Percentiles rank a stretch among this genome's conserved stretches.
These are phyloP conservation scores for Ammodytes dubius DNA, from an alignment of 2,113 vertebrate genomes.

Conservation along the genomic window DNA sequence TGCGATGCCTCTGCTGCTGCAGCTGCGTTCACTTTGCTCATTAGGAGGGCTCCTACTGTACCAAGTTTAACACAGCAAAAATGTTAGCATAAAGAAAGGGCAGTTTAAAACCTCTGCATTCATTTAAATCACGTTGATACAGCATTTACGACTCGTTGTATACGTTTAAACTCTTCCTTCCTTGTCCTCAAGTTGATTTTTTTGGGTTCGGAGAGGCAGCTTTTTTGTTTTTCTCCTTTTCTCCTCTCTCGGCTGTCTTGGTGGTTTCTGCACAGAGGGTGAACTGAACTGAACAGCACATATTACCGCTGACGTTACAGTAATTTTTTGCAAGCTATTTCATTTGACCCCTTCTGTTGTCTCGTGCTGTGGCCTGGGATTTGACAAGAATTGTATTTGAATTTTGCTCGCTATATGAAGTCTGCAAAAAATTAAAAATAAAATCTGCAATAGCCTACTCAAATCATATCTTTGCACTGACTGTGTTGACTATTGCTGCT, in stretches of 20 bases:
- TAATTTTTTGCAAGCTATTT: neutral
- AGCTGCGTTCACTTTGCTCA: constrained; percentile 43
- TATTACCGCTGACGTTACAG: neutral
- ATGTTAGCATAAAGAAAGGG: accelerated
- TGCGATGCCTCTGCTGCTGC: constrained; percentile 45
- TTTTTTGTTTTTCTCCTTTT: constrained; percentile 14
- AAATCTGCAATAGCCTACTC: neutral
- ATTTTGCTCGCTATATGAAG: neutral
- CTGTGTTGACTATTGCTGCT: constrained; percentile 3
- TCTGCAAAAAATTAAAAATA: too few species aligned
- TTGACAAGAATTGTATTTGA: neutral
- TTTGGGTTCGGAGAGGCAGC: neutral
- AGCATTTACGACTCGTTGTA: neutral
- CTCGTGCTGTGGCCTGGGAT: neutral
- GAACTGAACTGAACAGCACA: neutral
- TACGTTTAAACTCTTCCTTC: neutral
- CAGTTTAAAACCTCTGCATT: neutral
- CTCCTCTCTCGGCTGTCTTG: neutral
- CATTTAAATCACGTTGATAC: neutral
- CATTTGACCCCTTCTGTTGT: too few species aligned
- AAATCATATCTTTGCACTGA: neutral
- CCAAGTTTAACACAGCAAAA: constrained; percentile 16
- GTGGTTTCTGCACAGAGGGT: neutral
- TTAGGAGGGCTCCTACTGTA: constrained; percentile 18
- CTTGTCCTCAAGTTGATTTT: constrained; percentile 11